Percentiles rank a stretch among this genome's conserved stretches.
These are phyloP conservation scores for Carassius carassius DNA, from an alignment of 2,113 vertebrate genomes.

Conservation along the genomic window DNA sequence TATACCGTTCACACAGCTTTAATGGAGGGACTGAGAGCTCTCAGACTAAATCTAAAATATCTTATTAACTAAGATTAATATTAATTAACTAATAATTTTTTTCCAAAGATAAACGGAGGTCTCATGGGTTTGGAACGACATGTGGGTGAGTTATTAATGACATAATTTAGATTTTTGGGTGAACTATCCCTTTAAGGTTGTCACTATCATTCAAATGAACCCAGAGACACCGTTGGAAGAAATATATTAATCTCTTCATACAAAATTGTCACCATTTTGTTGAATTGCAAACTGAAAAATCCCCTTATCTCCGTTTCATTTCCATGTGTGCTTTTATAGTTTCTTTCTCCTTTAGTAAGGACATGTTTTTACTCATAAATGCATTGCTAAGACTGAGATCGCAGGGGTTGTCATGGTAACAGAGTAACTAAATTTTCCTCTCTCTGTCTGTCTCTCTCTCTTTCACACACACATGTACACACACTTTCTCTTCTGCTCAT, in stretches of 20 bases:
- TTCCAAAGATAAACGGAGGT: too few relatives aligned
- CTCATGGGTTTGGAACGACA: too few relatives aligned
- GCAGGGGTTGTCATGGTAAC: constrained; percentile 47
- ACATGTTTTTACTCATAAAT: constrained; percentile 19
- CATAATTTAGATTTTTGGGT: too few relatives aligned
- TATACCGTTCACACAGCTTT: too few relatives aligned
- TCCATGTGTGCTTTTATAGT: constrained; percentile 62
- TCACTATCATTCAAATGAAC: constrained; percentile 37
- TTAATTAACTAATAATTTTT: too few relatives aligned
- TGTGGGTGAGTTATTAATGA: too few relatives aligned
- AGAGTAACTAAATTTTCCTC: constrained; percentile 38
- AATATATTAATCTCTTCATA: neutral
- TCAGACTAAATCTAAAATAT: too few relatives aligned
- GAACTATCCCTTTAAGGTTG: constrained; percentile 2
- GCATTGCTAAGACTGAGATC: constrained; percentile 62
- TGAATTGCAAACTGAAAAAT: constrained; percentile 21
- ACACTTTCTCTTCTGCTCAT: neutral
- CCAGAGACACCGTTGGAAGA: constrained; percentile 16
- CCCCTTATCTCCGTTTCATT: constrained; percentile 47
- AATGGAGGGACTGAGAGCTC: too few relatives aligned
- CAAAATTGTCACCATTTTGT: neutral
- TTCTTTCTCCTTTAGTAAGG: constrained; percentile 12
- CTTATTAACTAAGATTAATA: too few relatives aligned
- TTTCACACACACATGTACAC: neutral
- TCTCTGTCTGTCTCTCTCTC: constrained; percentile 7